Conservation (phyloP, 2,888 invertebrate genomes). For the Caenorhabditis sp. region DNA sequence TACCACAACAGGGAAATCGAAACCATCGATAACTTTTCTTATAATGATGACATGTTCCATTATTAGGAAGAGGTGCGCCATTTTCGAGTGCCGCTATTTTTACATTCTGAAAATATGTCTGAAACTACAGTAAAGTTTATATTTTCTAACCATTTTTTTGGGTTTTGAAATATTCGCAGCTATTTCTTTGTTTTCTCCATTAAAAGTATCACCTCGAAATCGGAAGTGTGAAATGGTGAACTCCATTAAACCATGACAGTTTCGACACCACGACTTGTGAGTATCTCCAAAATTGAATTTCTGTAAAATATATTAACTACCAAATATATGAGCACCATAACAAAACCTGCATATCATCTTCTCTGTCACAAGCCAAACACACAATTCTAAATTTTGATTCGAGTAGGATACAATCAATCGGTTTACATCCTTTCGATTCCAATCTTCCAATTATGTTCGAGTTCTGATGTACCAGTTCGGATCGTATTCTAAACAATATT, state of each 20-base stretch:
- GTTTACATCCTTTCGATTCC: constrained; percentile 11
- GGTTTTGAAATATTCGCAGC: constrained; percentile 4
- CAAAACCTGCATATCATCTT: not conserved
- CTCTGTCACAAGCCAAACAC: constrained; percentile 4
- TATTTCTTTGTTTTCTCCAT: constrained; percentile 1
- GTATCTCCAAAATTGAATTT: constrained; percentile 8
- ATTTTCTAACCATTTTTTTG: constrained; percentile 3
- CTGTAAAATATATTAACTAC: not conserved
- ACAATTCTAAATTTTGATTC: constrained; percentile 1
- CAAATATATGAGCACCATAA: not conserved
- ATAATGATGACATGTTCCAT: constrained; percentile 14
- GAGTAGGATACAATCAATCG: constrained; percentile 9
- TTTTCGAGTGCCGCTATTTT: constrained; percentile 71
- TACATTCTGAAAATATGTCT: too few relatives aligned
- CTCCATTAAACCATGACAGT: constrained; percentile 3
- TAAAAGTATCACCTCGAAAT: constrained; percentile 5
- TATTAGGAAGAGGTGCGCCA: constrained; percentile 72
- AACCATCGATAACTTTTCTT: constrained; percentile 17
- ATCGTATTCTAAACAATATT: not conserved
- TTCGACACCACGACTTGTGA: constrained; percentile 15
- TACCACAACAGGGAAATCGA: constrained; percentile 32
- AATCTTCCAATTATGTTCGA: not conserved
- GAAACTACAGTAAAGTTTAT: too few relatives aligned
- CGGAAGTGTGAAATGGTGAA: not conserved
- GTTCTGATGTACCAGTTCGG: constrained; percentile 4